Conservation (phyloP, 53 echinoderm and acorn worm species). For the Henricia sp. region DNA sequence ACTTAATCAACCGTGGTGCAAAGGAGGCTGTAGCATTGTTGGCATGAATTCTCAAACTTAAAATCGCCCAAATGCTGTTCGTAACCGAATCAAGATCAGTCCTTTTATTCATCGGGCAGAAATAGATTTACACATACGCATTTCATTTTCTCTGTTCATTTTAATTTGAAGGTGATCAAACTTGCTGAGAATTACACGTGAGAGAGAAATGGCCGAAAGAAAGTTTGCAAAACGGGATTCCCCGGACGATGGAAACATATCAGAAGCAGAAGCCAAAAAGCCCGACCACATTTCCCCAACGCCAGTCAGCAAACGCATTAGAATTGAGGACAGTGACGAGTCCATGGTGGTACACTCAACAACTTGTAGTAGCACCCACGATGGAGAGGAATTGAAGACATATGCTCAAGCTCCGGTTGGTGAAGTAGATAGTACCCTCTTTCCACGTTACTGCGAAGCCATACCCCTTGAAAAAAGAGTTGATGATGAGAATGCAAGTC, state of each 20-base stretch:
- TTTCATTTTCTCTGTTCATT: no score
- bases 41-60: no score
- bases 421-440: neutral
- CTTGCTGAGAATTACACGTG: neutral
- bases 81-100: no score
- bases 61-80: no score
- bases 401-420: neutral
- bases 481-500: neutral
- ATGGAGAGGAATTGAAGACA: neutral
- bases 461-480: neutral
- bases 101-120: no score
- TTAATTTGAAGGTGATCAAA: no score
- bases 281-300: neutral
- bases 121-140: no score
- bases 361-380: neutral
- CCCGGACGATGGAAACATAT: conserved; percentile 1
- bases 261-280: conserved; percentile 38
- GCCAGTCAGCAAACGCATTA: conserved; percentile 18
- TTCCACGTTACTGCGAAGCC: no score
- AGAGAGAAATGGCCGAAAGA: conserved; percentile 29
- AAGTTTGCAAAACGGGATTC: conserved; percentile 24
- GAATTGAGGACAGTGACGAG: neutral
- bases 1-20: no score
- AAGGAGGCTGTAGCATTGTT: no score
- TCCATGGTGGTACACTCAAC: conserved; percentile 21